Conservation (phyloP, 2,113 vertebrate genomes). For the Eleginops maclovinus region DNA sequence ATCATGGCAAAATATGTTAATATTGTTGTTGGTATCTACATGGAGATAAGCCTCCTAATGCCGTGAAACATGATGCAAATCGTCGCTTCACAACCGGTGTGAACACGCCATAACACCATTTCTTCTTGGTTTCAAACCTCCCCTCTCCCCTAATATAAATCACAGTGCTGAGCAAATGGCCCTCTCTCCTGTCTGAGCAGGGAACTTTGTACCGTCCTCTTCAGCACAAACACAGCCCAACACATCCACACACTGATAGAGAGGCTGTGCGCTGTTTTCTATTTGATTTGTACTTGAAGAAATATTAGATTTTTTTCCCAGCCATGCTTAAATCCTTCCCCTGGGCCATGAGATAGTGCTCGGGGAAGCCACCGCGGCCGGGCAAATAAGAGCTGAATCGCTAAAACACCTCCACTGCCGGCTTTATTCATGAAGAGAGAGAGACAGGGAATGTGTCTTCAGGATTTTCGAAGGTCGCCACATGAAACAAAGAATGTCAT, state of each 20-base stretch:
- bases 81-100: no score
- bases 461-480: slow-evolving; percentile 63
- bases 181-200: slow-evolving; percentile 42
- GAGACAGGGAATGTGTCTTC: slow-evolving; percentile 1
- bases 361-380: slow-evolving; percentile 43
- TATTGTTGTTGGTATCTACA: no score
- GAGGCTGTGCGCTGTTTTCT: slow-evolving; percentile 62
- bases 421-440: slow-evolving; percentile 62
- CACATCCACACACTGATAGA: slow-evolving; percentile 23
- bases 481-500: slow-evolving; percentile 67
- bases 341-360: slow-evolving; percentile 68
- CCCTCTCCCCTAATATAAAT: slow-evolving; percentile 58
- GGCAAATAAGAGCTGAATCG: slow-evolving; percentile 69
- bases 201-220: slow-evolving; percentile 56
- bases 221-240: slow-evolving; percentile 1
- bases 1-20: no score
- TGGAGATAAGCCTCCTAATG: no score
- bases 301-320: slow-evolving; percentile 64
- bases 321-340: slow-evolving; percentile 70
- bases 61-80: no score
- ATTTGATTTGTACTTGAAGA: slow-evolving; percentile 73
- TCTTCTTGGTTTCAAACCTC: background rate
- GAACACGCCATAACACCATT: background rate
- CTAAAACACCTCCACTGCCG: slow-evolving; percentile 65
- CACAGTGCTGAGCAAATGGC: slow-evolving; percentile 53